Evolutionary conservation across 2,113 vertebrate genomes (phyloP).

Genomic region (Macaca nemestrina): DNA sequence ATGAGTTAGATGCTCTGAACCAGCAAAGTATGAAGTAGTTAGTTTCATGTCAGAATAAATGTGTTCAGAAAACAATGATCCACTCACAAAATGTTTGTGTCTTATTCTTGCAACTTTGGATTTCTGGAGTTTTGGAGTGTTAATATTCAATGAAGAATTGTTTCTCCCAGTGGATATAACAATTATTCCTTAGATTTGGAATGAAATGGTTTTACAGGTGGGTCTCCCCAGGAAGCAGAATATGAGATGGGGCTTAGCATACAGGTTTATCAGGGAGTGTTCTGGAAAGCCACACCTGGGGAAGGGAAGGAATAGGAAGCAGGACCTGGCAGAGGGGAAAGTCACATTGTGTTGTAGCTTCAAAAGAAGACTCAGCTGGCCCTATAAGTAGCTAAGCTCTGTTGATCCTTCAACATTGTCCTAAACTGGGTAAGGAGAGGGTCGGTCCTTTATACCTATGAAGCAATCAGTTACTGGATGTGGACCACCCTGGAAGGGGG

Average conservation of each 20-base stretch:
- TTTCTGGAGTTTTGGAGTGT: neutral
- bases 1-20: neutral
- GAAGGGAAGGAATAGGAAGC: neutral
- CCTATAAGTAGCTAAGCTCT: neutral
- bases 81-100: neutral
- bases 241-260: neutral
- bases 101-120: neutral
- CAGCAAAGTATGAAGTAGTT: neutral
- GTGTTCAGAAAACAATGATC: neutral
- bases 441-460: rapidly evolving
- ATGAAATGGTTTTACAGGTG: neutral
- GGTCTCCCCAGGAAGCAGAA: neutral
- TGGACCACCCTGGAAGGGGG: neutral
- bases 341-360: neutral
- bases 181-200: neutral
- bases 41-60: neutral
- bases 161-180: neutral
- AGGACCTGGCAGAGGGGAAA: neutral
- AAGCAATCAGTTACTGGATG: neutral
- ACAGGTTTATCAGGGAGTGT: neutral
- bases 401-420: neutral
- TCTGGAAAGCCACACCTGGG: neutral
- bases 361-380: neutral
- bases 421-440: neutral
- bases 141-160: neutral